Evolutionary conservation across 2,113 vertebrate species (phyloP).

Genomic region (Bubo blakistoni): DNA sequence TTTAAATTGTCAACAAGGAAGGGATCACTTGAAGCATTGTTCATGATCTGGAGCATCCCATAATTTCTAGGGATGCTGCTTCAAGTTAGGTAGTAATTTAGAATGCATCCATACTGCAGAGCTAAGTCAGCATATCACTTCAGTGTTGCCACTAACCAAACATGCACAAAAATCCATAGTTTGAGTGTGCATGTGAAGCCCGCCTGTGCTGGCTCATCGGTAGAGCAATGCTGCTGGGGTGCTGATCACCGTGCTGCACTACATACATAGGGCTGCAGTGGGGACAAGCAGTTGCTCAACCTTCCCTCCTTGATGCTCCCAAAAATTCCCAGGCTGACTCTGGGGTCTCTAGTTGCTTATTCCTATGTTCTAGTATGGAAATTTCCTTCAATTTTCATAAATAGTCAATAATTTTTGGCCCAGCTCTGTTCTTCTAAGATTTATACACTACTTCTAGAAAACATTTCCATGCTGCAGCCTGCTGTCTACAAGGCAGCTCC

Average conservation of each 20-base stretch:
- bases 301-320: background rate
- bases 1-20: background rate
- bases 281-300: background rate
- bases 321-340: background rate
- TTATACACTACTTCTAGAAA: background rate
- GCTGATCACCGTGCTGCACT: accelerated
- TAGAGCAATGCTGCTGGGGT: background rate
- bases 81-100: background rate
- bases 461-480: background rate
- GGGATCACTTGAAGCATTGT: background rate
- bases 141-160: background rate
- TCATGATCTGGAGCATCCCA: background rate
- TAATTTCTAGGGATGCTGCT: background rate
- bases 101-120: background rate
- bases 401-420: background rate
- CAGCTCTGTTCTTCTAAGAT: background rate
- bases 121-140: background rate
- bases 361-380: background rate
- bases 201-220: background rate
- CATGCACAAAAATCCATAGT: background rate
- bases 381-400: background rate
- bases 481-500: background rate
- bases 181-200: background rate
- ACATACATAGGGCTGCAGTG: background rate
- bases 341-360: background rate